Conservation (phyloP, 2,797 vertebrate species). For the Falco peregrinus region DNA sequence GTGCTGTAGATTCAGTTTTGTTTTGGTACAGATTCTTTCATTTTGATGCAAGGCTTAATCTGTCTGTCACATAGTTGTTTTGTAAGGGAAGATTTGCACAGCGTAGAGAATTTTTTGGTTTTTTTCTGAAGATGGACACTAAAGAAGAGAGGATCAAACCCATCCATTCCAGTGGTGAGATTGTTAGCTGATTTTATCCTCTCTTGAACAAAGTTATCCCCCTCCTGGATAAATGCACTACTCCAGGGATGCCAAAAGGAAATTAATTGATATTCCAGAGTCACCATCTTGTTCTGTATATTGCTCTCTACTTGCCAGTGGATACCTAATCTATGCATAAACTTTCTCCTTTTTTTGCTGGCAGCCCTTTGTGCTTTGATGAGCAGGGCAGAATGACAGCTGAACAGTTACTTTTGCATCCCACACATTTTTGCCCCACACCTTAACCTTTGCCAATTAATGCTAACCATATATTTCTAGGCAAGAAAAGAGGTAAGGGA, state of each 20-base stretch:
- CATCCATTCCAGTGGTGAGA: neutral
- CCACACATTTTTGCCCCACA: neutral
- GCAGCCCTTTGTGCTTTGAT: neutral
- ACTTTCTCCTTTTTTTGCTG: neutral
- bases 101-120: neutral
- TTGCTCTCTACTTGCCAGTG: neutral
- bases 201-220: neutral
- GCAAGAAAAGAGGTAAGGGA: neutral
- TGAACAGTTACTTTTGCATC: neutral
- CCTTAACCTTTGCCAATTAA: neutral
- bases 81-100: neutral
- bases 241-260: neutral
- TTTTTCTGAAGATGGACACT: neutral
- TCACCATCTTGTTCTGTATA: neutral
- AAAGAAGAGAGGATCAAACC: neutral
- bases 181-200: neutral
- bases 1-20: neutral
- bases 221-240: neutral
- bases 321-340: neutral
- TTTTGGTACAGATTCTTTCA: neutral
- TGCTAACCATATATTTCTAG: neutral
- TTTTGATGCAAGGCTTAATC: neutral
- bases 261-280: neutral
- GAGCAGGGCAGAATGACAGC: neutral
- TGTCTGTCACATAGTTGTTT: neutral